These are phyloP conservation scores for Brachionus rubens DNA, from an alignment of 1,140 invertebrate species.

Conservation along the genomic window DNA sequence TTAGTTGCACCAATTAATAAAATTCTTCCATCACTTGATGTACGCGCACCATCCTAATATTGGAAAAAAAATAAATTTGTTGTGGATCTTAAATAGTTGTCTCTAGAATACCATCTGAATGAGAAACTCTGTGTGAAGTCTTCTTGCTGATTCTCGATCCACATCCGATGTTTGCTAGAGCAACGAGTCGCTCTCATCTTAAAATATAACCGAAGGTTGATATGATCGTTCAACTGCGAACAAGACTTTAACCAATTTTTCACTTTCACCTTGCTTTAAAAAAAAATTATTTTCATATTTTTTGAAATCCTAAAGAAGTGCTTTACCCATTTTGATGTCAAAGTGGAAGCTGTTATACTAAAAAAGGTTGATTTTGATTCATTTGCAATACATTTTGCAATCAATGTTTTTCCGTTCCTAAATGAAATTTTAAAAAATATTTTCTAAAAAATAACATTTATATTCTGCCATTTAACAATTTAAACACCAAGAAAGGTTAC, in stretches of 20 bases:
- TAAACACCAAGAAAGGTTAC: too few species aligned
- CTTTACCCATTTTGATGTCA: conserved; percentile 83
- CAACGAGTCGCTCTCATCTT: conserved; percentile 93
- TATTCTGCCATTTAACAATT: too few species aligned
- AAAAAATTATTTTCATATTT: neutral
- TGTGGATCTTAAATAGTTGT: neutral
- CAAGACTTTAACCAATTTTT: conserved; percentile 90
- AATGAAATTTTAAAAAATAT: neutral
- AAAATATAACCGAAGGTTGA: conserved; percentile 71
- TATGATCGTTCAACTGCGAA: conserved; percentile 88
- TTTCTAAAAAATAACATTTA: too few species aligned
- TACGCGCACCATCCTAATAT: conserved; percentile 57
- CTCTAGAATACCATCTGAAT: conserved; percentile 74
- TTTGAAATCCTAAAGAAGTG: neutral
- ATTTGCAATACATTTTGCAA: conserved; percentile 73
- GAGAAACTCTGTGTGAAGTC: conserved; percentile 97
- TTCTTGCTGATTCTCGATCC: conserved; percentile 89
- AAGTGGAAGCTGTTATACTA: conserved; percentile 87
- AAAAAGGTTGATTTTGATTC: conserved; percentile 94
- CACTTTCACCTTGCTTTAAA: conserved; percentile 86
- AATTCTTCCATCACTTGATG: conserved; percentile 74
- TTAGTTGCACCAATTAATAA: conserved; percentile 97
- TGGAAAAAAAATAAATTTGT: conserved; percentile 3
- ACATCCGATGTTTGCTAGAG: conserved; percentile 81
- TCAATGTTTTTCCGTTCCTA: conserved; percentile 40